These are phyloP conservation scores for Trochalopteron elliotii DNA, from an alignment of 2,113 vertebrate species.

Conservation along the genomic window DNA sequence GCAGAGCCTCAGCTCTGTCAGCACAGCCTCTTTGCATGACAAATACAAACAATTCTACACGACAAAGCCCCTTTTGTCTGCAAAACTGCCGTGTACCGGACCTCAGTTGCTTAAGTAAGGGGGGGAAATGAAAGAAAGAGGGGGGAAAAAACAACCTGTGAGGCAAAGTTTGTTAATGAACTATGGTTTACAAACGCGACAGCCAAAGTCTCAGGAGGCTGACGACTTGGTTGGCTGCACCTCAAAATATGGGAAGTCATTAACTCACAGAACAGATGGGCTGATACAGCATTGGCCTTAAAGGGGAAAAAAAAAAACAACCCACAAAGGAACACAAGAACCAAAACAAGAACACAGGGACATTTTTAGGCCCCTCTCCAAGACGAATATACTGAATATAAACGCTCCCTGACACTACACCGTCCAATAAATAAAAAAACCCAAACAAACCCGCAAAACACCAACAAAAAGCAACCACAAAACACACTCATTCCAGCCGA, in stretches of 20 bases:
- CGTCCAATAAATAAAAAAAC: not conserved
- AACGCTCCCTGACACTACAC: not conserved
- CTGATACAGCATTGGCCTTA: not conserved
- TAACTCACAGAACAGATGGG: slow-evolving; percentile 41
- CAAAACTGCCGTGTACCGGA: not conserved
- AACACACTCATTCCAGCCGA: not conserved
- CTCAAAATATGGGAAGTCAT: slow-evolving; percentile 30
- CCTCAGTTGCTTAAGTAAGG: not conserved
- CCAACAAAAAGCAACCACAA: not conserved
- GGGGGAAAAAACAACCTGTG: not conserved
- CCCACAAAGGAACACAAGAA: not conserved
- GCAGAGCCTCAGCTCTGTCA: slow-evolving; percentile 11
- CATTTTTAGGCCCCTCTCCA: not conserved
- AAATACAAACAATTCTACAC: slow-evolving; percentile 17
- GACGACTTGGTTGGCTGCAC: slow-evolving; percentile 19
- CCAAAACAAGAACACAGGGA: not conserved
- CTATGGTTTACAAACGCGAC: not conserved
- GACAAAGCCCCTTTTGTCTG: slow-evolving; percentile 43
- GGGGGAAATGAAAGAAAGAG: not conserved
- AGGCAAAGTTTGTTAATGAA: slow-evolving; percentile 21
- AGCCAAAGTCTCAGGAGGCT: not conserved
- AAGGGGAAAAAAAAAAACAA: not conserved
- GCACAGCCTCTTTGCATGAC: slow-evolving; percentile 6
- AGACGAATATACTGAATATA: not conserved
- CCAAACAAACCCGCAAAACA: not conserved